Evolutionary conservation across 2,797 vertebrate genomes (phyloP).

Genomic region (Acanthurus tractus): DNA sequence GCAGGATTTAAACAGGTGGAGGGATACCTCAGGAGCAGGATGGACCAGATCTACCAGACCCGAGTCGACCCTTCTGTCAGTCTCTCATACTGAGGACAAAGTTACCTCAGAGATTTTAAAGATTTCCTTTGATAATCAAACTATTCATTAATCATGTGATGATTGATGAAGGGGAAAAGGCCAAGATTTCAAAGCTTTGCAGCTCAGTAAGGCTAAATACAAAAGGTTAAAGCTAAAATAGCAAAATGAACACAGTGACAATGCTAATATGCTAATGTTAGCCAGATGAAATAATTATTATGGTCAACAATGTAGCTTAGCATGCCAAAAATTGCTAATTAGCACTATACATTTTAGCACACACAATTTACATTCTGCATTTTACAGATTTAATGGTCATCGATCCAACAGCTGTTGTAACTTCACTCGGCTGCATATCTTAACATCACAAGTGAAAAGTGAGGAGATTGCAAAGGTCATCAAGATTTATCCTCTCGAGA

Average conservation of each 20-base stretch:
- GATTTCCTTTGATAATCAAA: neutral
- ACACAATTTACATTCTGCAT: too few species aligned
- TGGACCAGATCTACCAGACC: constrained; percentile 28
- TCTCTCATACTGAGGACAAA: constrained; percentile 14
- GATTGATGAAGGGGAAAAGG: neutral
- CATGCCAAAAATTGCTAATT: too few species aligned
- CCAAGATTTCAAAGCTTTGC: neutral
- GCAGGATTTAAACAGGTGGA: constrained; percentile 82
- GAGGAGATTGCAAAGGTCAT: neutral
- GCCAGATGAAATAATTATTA: neutral
- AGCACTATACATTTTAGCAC: neutral
- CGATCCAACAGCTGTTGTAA: too few species aligned
- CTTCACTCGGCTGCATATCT: too few species aligned
- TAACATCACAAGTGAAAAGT: too few species aligned
- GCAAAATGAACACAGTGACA: neutral
- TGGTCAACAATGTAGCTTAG: neutral
- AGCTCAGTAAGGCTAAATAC: neutral
- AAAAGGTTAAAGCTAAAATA: neutral
- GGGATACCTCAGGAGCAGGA: constrained; percentile 57
- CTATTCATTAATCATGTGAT: neutral
- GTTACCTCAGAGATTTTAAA: neutral
- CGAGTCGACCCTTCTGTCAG: constrained; percentile 10
- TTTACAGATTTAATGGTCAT: too few species aligned
- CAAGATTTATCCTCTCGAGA: neutral
- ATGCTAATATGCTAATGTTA: neutral